Evolutionary conservation across 2,113 vertebrate genomes (phyloP).

Genomic region (Columba janthina): DNA sequence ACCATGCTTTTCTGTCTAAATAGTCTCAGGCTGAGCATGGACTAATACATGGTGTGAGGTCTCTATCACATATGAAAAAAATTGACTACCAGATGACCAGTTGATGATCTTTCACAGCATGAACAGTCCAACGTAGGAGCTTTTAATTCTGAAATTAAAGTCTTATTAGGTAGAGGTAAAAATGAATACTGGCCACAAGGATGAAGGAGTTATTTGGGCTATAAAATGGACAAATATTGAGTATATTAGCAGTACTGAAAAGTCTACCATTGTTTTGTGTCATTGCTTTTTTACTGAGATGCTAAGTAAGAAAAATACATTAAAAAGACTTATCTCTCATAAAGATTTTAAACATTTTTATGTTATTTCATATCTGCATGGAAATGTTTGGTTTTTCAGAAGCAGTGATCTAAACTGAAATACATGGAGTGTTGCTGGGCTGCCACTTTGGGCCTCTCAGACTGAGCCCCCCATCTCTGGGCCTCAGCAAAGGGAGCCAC

Average conservation of each 20-base stretch:
- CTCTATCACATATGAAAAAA: not conserved
- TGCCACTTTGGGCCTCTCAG: not conserved
- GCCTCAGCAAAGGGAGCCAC: not conserved
- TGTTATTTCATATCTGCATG: not conserved
- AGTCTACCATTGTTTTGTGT: not conserved
- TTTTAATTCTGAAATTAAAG: not conserved
- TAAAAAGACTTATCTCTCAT: not conserved
- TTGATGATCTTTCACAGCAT: not conserved
- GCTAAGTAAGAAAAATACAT: not conserved
- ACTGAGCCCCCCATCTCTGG: not conserved
- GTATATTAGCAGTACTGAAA: not conserved
- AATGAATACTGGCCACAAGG: not conserved
- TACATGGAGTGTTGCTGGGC: not conserved
- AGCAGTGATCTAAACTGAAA: not conserved
- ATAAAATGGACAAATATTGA: not conserved
- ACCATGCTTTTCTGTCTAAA: not conserved
- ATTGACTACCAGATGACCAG: not conserved
- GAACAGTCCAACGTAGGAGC: not conserved
- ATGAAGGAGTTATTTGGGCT: not conserved
- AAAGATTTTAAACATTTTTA: not conserved
- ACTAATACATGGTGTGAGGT: not conserved
- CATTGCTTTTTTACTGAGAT: not conserved
- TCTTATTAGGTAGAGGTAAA: not conserved
- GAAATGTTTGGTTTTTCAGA: not conserved
- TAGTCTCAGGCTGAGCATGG: not conserved